Evolutionary conservation across 2,888 invertebrate genomes (phyloP), one percentile per base, ranked within the genome.

Genomic region (Amphipyra tragopoginis): DNA sequence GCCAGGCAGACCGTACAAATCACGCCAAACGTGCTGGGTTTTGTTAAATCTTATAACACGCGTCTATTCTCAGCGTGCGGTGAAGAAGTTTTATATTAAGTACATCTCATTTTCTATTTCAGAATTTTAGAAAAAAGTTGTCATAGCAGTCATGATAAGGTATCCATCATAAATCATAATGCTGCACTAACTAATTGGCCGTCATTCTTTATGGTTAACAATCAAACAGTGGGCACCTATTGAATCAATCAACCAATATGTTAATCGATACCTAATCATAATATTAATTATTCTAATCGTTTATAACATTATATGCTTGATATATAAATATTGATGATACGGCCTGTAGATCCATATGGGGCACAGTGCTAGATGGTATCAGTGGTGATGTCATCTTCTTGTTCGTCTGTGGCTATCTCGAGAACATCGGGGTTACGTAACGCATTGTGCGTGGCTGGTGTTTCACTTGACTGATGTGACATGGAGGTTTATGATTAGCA

Each of bases 301-400:
- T 70, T 55, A 74, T 55, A 11, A 59, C 51, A 44, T 36, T 13
- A 13, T 42, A 14, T 48, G 34, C 38, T 5, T n/a, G 33, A 33
- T 15, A 11, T 36, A 47, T 66, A 48, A 54, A 72, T 61, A 74
- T 66, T 47, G 33, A 60, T 63, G 49, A 8, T 40, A 49, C 66
- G 42, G 21, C 58, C 60, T 58, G 50, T 60, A 42, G 33, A 36
- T 48, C 40, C 21, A 13, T 64, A 33, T 50, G 56, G 39, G 34
- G 45, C 21, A 39, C 40, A 44, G 47, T 47, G 36, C 15, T 53
- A 43, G 62, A 51, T 66, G 45, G 55, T 13, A 39, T 59, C 26
- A 5, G 10, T 54, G 44, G 15, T 76, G 73, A 76, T 72, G 77
- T 72, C 73, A 73, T 38, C 29, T 7, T 8, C 21, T 39, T 54